Percentiles rank a stretch among this genome's conserved stretches.
Evolutionary conservation across 2,113 vertebrate species (phyloP).

Genomic region (Hucho hucho): DNA sequence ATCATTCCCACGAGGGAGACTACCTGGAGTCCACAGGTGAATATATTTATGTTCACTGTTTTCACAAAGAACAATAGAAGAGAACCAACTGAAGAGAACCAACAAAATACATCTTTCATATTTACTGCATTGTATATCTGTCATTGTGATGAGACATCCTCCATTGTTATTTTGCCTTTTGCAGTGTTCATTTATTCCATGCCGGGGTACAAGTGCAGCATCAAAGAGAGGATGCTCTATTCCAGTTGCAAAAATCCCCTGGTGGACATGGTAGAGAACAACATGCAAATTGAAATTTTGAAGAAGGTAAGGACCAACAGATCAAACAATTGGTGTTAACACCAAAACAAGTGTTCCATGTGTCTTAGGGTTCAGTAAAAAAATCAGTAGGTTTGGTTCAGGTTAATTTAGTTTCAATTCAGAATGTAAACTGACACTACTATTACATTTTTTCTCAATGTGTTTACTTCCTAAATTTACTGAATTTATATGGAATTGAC

Average conservation of each 20-base stretch:
- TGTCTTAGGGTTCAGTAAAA: too few species aligned
- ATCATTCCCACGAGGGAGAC: slow-evolving; percentile 93
- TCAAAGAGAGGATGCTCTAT: slow-evolving; percentile 96
- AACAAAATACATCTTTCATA: slow-evolving; percentile 32
- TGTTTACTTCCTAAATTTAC: too few species aligned
- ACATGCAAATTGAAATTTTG: slow-evolving; percentile 82
- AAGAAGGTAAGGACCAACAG: slow-evolving; percentile 81
- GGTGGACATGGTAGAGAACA: slow-evolving; percentile 86
- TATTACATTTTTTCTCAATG: too few species aligned
- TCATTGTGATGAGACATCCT: not conserved
- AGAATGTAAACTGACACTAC: too few species aligned
- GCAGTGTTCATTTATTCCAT: slow-evolving; percentile 99
- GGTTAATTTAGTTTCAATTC: too few species aligned
- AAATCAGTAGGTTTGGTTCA: too few species aligned
- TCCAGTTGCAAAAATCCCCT: slow-evolving; percentile 95
- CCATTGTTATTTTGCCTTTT: slow-evolving; percentile 33
- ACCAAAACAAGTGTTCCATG: too few species aligned
- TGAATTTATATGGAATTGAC: too few species aligned
- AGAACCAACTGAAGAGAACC: not conserved
- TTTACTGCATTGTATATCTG: slow-evolving; percentile 9
- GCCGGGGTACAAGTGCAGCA: slow-evolving; percentile 94
- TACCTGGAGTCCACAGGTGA: slow-evolving; percentile 93
- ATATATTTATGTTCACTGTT: not conserved
- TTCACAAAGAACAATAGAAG: not conserved
- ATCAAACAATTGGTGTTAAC: too few species aligned